Evolutionary conservation across 35 echinoderm and acorn worm species (phyloP), one percentile per base, ranked within the genome.

Genomic region (Strongylocentrotus purpuratus): DNA sequence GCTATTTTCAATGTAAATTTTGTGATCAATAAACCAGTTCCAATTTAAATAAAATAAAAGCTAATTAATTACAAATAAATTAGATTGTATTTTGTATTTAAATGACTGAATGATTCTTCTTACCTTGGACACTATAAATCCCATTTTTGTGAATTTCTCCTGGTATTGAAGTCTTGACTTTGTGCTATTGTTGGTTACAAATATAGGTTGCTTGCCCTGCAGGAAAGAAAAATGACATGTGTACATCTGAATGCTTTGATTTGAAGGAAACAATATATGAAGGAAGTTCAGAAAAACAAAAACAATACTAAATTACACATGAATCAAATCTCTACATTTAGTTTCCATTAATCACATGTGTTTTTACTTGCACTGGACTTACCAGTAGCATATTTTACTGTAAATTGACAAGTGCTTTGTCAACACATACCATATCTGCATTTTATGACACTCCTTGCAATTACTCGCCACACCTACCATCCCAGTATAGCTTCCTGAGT

Each of bases 111-210:
- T 41, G 35, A 41, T 41, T 41, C 35, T 41, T 41, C 33, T 32
- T 97, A 97, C 96, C 95, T 95, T 94, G 45, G 85, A 94, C 4
- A 95, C 96, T 48, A 94, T 96, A 95, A 96, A 96, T 28, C 97
- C 97, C 22, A 97, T 92, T 2, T 98, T 86, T 7, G 52, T 94
- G 50, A 98, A 98, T 88, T 96, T 97, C 95, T 95, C 96, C 88
- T 94, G 87, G 18, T 97, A 95, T 52, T 98, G 96, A 92, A 86
- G 92, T 47, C 97, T 50, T 33, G 97, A 98, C 85, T 97, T 97
- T 20, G 96, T 98, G 85, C 97, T 98, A 55, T 98, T 97, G 85
- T 98, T 98, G 17, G 97, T 98, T 55, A 98, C 91, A 92, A 98
- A 98, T 13, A 98, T 52, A 31, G 96, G 93, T 88, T 94, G 94